These are phyloP conservation scores for Chouioia cunea DNA, from an alignment of 2,888 invertebrate genomes.

Conservation along the genomic window DNA sequence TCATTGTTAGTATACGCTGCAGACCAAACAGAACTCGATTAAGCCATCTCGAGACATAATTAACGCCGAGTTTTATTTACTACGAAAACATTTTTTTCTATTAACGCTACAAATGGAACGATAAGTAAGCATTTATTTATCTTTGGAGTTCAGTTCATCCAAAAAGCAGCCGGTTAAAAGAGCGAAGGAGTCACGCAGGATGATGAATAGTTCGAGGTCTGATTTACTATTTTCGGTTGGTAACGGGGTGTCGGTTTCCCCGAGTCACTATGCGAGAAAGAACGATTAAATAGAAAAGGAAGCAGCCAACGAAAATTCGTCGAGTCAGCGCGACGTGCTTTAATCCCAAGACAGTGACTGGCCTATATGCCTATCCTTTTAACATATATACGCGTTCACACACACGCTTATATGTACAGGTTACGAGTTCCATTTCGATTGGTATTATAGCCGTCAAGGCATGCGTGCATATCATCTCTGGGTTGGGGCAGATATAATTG, in stretches of 20 bases:
- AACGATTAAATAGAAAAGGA: slow-evolving; percentile 38
- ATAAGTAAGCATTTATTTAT: too few species aligned
- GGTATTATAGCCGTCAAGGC: too few species aligned
- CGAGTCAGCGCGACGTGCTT: slow-evolving; percentile 32
- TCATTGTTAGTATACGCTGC: slow-evolving; percentile 36
- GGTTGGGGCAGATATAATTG: too few species aligned
- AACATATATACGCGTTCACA: too few species aligned
- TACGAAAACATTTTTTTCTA: background rate
- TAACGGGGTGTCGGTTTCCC: slow-evolving; percentile 39
- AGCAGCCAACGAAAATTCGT: slow-evolving; percentile 18
- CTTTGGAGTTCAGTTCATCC: too few species aligned
- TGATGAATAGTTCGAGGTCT: slow-evolving; percentile 37
- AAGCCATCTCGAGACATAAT: slow-evolving; percentile 45
- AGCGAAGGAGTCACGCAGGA: slow-evolving; percentile 3
- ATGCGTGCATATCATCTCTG: too few species aligned
- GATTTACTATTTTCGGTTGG: slow-evolving; percentile 34
- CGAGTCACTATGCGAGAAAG: slow-evolving; percentile 31
- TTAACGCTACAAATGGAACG: too few species aligned
- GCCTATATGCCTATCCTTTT: slow-evolving; percentile 2
- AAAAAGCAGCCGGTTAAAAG: too few species aligned
- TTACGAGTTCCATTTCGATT: too few species aligned
- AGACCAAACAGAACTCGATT: slow-evolving; percentile 16
- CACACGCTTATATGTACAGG: too few species aligned
- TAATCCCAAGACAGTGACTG: slow-evolving; percentile 36
- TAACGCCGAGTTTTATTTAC: slow-evolving; percentile 41